phyloP scores from a whole-genome alignment of 1,140 invertebrate genomes.

The Acromyrmex charruanus region DNA sequence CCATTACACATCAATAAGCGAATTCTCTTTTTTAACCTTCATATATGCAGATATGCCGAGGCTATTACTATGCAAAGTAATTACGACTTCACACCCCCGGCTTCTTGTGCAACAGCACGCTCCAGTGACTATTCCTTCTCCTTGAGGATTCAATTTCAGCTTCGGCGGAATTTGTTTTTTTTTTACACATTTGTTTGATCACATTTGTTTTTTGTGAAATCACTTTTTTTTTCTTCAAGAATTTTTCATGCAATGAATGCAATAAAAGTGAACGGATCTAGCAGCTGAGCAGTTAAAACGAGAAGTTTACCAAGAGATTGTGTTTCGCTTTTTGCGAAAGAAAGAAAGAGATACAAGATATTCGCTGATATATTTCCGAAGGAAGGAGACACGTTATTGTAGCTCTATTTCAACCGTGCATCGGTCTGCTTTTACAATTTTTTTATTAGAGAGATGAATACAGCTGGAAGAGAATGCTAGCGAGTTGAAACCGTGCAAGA shows the following conservation, averaged over 20 bases:
- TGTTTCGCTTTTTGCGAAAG: slow-evolving; percentile 52
- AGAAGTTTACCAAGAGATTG: slow-evolving; percentile 77
- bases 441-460: slow-evolving; percentile 67
- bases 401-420: slow-evolving; percentile 7
- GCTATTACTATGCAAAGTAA: slow-evolving; percentile 13
- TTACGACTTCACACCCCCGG: slow-evolving; percentile 46
- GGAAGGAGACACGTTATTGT: slow-evolving; percentile 61
- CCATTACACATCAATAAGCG: slow-evolving; percentile 5
- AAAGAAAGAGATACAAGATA: slow-evolving; percentile 8
- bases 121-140: slow-evolving; percentile 38
- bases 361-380: slow-evolving; percentile 58
- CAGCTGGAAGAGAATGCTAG: slow-evolving; percentile 66
- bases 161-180: slow-evolving; percentile 66
- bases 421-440: slow-evolving; percentile 43
- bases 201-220: no score
- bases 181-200: not conserved
- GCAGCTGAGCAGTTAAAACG: slow-evolving; percentile 82
- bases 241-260: not conserved
- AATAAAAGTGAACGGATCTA: slow-evolving; percentile 62
- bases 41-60: slow-evolving; percentile 16
- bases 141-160: slow-evolving; percentile 49
- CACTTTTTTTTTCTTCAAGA: not conserved
- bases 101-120: not conserved
- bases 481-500: slow-evolving; percentile 61
- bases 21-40: slow-evolving; percentile 22